Conservation (phyloP, 2,888 invertebrate genomes). For the Diabrotica balteata region DNA sequence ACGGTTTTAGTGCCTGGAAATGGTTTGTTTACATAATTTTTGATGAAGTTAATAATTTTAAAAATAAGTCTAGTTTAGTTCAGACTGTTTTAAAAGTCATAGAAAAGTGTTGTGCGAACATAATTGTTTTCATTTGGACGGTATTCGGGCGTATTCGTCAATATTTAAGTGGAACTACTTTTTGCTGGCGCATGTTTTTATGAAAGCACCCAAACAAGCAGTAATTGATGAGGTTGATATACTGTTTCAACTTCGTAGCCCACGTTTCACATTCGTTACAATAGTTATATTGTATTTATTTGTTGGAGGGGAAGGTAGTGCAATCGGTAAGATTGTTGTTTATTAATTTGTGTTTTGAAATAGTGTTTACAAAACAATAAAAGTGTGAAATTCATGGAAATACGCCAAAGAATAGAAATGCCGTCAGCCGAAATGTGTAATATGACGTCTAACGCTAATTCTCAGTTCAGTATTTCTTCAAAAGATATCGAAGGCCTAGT, state of each 20-base stretch:
- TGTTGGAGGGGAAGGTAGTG: conserved; percentile 22
- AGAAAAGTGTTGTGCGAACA: not conserved
- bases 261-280: conserved; percentile 40
- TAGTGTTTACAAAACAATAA: conserved; percentile 21
- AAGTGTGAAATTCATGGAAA: conserved; percentile 11
- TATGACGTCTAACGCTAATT: conserved; percentile 45
- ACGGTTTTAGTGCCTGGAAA: conserved; percentile 27
- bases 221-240: conserved; percentile 48
- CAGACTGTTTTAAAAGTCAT: conserved; percentile 1
- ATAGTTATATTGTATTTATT: conserved; percentile 31
- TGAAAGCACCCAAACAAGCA: conserved; percentile 58
- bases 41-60: conserved; percentile 9
- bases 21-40: conserved; percentile 30
- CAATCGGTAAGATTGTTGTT: conserved; percentile 27
- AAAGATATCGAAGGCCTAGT: conserved; percentile 71
- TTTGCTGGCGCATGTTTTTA: conserved; percentile 53
- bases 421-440: conserved; percentile 58
- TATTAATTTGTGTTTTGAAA: conserved; percentile 33
- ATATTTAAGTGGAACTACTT: conserved; percentile 57
- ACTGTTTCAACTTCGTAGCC: conserved; percentile 33
- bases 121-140: not conserved
- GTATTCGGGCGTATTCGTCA: conserved; percentile 19
- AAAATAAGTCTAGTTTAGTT: conserved; percentile 8
- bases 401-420: conserved; percentile 49
- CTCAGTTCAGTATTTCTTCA: conserved; percentile 58